A percentile compares a stretch with the other conserved stretches of the same genome.
phyloP scores from a whole-genome alignment of 2,113 vertebrate genomes.

The Prochilodus magdalenae region DNA sequence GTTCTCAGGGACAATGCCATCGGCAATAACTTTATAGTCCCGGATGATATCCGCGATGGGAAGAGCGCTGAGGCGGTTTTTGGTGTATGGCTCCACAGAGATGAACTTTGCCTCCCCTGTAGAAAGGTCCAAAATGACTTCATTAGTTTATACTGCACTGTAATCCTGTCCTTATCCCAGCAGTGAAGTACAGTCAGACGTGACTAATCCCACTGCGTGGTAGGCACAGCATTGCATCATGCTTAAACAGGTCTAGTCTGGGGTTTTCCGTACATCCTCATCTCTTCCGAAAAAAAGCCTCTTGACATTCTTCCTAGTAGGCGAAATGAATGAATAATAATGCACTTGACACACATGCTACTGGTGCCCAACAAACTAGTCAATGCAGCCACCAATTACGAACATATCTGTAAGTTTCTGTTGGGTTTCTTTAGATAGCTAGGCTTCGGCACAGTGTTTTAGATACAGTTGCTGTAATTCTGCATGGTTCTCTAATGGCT shows the following conservation, averaged over 20 bases:
- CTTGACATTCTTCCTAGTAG: background rate
- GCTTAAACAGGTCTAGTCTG: background rate
- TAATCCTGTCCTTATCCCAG: background rate
- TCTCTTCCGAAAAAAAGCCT: background rate
- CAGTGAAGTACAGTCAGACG: background rate
- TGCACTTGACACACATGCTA: too few species aligned
- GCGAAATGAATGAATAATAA: too few species aligned
- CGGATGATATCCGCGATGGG: slow-evolving; percentile 93
- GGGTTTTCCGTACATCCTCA: background rate
- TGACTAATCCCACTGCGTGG: background rate
- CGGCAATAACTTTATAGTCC: slow-evolving; percentile 94
- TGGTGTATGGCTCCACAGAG: slow-evolving; percentile 95
- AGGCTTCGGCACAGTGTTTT: too few species aligned
- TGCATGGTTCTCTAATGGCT: too few species aligned
- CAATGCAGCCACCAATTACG: too few species aligned
- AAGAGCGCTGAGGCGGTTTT: slow-evolving; percentile 88
- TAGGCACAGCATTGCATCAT: background rate
- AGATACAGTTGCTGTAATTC: too few species aligned
- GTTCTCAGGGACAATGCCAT: slow-evolving; percentile 91
- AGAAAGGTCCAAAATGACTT: slow-evolving; percentile 13
- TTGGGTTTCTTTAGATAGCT: too few species aligned
- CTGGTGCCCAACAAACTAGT: too few species aligned
- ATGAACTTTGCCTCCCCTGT: slow-evolving; percentile 90
- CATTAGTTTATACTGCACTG: background rate
- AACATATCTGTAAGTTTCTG: too few species aligned